Percentiles rank a stretch among this genome's conserved stretches.
These are phyloP conservation scores for Nyctereutes procyonoides DNA, from an alignment of 2,113 vertebrate species.

Conservation along the genomic window DNA sequence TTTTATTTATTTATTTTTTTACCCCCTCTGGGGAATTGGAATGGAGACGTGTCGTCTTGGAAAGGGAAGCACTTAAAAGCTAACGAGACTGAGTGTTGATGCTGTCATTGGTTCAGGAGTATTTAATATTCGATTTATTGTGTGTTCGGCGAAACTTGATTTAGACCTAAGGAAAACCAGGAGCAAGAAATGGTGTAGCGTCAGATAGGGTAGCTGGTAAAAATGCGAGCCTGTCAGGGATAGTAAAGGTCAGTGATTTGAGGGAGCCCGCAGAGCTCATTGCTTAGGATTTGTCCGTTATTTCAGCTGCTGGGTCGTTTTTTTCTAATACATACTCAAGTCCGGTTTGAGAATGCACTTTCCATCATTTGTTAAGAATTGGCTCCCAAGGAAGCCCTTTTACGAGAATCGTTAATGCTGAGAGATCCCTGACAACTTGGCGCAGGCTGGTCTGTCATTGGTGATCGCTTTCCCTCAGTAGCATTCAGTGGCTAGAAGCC, in stretches of 20 bases:
- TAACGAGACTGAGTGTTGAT: background rate
- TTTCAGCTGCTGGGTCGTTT: background rate
- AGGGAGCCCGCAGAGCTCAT: background rate
- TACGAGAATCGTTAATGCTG: background rate
- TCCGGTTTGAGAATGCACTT: background rate
- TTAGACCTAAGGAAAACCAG: background rate
- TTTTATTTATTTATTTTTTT: background rate
- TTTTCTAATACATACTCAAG: background rate
- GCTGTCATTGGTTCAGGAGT: slow-evolving; percentile 15
- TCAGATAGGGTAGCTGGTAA: background rate
- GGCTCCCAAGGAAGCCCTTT: background rate
- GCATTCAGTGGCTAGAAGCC: background rate
- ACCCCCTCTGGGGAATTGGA: background rate
- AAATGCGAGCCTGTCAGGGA: background rate
- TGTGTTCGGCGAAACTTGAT: background rate
- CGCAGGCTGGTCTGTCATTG: background rate
- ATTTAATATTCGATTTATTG: background rate
- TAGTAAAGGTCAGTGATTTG: background rate
- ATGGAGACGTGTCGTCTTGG: background rate
- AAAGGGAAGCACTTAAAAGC: background rate
- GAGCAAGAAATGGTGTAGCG: background rate
- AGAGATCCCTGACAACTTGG: background rate
- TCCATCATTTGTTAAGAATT: background rate
- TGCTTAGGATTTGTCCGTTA: background rate
- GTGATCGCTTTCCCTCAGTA: background rate